Evolutionary conservation across 2,797 vertebrate genomes (phyloP).

Genomic region (Acomys russatus): DNA sequence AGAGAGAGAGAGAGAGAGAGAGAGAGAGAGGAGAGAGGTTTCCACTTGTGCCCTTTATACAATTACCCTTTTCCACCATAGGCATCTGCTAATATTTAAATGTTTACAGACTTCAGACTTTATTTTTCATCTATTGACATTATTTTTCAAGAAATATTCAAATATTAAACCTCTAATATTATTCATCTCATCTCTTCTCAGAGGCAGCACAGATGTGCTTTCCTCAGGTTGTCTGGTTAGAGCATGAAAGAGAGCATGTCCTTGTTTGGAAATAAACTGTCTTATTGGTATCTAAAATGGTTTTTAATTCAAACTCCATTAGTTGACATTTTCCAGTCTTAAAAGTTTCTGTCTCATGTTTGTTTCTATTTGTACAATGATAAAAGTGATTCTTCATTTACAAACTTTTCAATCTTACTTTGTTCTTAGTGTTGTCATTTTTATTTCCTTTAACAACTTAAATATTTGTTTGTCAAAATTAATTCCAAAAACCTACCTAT

Average conservation of each 20-base stretch:
- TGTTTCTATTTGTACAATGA: not conserved
- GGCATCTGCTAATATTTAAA: not conserved
- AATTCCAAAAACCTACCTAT: not conserved
- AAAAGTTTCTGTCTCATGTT: not conserved
- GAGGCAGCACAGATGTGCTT: not conserved
- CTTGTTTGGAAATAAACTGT: not conserved
- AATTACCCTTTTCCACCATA: not conserved
- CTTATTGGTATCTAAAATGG: not conserved
- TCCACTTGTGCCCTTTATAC: not conserved
- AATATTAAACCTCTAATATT: not conserved
- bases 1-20: no score
- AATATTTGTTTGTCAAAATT: not conserved
- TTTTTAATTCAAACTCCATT: not conserved
- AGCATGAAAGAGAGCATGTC: rapidly evolving
- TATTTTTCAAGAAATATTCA: not conserved
- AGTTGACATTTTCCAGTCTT: not conserved
- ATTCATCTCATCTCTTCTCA: not conserved
- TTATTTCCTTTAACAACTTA: constrained; percentile 23
- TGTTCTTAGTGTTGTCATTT: not conserved
- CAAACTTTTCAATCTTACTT: not conserved
- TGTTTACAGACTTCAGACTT: not conserved
- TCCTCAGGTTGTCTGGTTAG: not conserved
- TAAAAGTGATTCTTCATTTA: not conserved
- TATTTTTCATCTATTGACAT: not conserved
- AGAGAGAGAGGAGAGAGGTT: no score